Base-by-base conservation (phyloP, 2,888 invertebrate genomes). In the Drosophila helvetica region DNA sequence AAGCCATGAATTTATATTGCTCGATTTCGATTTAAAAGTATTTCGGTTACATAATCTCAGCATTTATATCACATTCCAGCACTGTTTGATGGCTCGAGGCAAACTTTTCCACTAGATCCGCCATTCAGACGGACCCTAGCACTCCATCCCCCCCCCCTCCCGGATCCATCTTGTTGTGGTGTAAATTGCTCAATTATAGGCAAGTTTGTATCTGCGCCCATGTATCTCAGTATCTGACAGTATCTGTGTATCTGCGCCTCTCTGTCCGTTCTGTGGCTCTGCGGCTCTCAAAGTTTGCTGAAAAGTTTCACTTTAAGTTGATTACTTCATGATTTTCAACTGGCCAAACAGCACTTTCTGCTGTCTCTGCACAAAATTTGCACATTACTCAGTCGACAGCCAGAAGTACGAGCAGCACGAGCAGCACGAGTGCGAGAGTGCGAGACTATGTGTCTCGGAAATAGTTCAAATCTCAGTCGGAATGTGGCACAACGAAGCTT, bases 21-120 rank as follows among this genome's bases (percentile, higher is more conserved):
- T 83, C 86, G 83, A 82, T 88, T 88, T 84, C 88, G 88, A 88
- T 78, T 84, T 76, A 74, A 81, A 83, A 83, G 82, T 83, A 83
- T 83, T 82, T 83, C 88, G 87, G 82, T 81, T 83, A 83, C 73
- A 83, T 87, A 83, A 83, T 85, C 87, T 83, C 65, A 75, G 67
- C 79, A 87, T 79, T 82, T 82, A 85, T 81, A 77, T 86, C 78
- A 70, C 87, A 78, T 82, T 86, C 85, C 81, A 70, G 71, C 75
- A 61, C 76, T 66, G 74, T 80, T 84, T 84, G 85, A 80, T 81
- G 81, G 33, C 57, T 72, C 51, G 46, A 42, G 55, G 67, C 55
- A 7, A 43, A 66, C 68, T 42, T 66, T 50, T 33, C 69, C 18
- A 38, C 25, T 33, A 33, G 30, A 38, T 51, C 50, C 66, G 56